Conservation (phyloP, 1,140 invertebrate genomes). For the Drosophila paulistorum region DNA sequence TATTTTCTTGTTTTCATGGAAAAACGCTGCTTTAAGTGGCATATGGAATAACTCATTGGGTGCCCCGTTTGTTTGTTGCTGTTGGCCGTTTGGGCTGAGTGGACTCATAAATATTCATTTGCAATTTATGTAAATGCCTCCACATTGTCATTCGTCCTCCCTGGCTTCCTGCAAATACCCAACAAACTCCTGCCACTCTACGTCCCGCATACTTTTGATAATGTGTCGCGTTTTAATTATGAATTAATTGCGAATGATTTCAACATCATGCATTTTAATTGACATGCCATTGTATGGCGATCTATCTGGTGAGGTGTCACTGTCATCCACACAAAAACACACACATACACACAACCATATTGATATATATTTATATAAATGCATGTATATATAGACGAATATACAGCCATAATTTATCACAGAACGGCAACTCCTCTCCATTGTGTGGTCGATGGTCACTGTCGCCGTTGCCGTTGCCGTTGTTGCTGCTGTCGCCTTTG, state of each 20-base stretch:
- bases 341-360: conserved; percentile 1
- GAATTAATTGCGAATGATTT: conserved; percentile 80
- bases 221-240: conserved; percentile 79
- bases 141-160: conserved; percentile 1
- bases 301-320: conserved; percentile 60
- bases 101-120: conserved; percentile 72
- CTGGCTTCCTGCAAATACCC: conserved; percentile 7
- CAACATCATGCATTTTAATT: conserved; percentile 80
- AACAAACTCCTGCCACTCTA: background rate
- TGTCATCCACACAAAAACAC: conserved; percentile 39
- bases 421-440: conserved; percentile 31
- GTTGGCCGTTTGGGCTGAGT: background rate
- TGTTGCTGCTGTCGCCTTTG: conserved; percentile 27
- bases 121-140: conserved; percentile 70
- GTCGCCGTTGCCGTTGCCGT: conserved; percentile 8
- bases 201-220: conserved; percentile 60
- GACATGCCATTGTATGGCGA: conserved; percentile 67
- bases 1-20: background rate
- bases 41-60: conserved; percentile 11
- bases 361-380: conserved; percentile 10
- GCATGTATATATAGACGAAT: conserved; percentile 9
- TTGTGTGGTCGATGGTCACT: conserved; percentile 18
- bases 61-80: conserved; percentile 7
- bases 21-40: background rate
- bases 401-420: conserved; percentile 70